These are phyloP conservation scores for Lasioglossum figueresi DNA, from an alignment of 2,888 invertebrate species.

Conservation along the genomic window DNA sequence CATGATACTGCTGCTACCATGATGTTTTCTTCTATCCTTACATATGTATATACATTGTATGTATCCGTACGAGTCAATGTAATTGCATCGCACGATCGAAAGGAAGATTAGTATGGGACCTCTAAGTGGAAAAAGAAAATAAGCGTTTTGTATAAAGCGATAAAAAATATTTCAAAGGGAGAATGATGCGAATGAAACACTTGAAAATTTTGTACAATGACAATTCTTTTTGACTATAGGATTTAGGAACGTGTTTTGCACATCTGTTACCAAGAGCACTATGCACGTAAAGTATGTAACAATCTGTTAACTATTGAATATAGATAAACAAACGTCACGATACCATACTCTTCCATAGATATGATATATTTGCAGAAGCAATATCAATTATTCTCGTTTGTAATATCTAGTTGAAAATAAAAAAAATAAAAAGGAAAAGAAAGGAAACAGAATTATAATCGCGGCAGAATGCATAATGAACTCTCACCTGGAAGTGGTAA, in stretches of 20 bases:
- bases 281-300: constrained; percentile 38
- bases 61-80: background rate
- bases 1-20: constrained; percentile 14
- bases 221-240: constrained; percentile 6
- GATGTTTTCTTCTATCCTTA: background rate
- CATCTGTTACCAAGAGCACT: constrained; percentile 30
- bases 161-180: constrained; percentile 11
- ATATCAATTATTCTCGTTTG: constrained; percentile 38
- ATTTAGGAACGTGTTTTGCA: constrained; percentile 16
- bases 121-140: background rate
- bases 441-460: constrained; percentile 19
- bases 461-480: constrained; percentile 62
- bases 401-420: background rate
- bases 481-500: constrained; percentile 83
- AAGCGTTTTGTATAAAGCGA: constrained; percentile 22
- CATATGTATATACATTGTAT: background rate
- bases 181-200: background rate
- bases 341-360: constrained; percentile 17
- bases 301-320: constrained; percentile 14
- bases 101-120: constrained; percentile 27
- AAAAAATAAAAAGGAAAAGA: background rate
- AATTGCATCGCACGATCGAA: constrained; percentile 7
- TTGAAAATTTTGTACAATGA: constrained; percentile 8
- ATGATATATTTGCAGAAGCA: constrained; percentile 53
- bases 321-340: constrained; percentile 8